Evolutionary conservation across 2,797 vertebrate genomes (phyloP).

Genomic region (Picus viridis): DNA sequence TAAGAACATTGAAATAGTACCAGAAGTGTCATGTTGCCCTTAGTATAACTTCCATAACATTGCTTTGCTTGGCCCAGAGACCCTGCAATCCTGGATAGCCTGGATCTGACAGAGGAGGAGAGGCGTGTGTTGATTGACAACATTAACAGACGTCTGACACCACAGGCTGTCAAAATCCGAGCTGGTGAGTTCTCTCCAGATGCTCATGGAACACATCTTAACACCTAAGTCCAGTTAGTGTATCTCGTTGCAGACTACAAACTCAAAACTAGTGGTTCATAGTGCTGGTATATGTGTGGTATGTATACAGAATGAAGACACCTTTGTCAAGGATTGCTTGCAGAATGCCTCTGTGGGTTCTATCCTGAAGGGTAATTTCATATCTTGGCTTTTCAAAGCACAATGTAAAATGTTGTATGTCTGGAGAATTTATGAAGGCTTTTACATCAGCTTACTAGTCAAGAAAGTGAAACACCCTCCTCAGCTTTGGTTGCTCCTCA

Average conservation of each 20-base stretch:
- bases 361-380: not conserved
- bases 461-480: not conserved
- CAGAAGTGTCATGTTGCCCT: not conserved
- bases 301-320: not conserved
- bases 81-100: constrained; percentile 90
- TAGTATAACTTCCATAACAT: not conserved
- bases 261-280: not conserved
- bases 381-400: not conserved
- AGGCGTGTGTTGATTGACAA: constrained; percentile 93
- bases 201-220: not conserved
- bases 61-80: constrained; percentile 81
- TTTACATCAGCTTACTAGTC: not conserved
- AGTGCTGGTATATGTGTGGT: not conserved
- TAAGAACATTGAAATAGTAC: not conserved
- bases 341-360: not conserved
- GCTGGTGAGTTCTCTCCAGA: constrained; percentile 81
- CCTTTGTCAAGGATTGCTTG: not conserved
- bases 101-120: constrained; percentile 95
- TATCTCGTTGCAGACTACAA: not conserved
- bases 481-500: not conserved
- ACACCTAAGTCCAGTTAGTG: not conserved
- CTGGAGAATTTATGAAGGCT: not conserved
- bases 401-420: not conserved
- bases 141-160: constrained; percentile 97
- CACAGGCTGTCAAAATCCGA: constrained; percentile 98